phyloP scores from a whole-genome alignment of 1,140 invertebrate genomes.

The Cydia strobilella region DNA sequence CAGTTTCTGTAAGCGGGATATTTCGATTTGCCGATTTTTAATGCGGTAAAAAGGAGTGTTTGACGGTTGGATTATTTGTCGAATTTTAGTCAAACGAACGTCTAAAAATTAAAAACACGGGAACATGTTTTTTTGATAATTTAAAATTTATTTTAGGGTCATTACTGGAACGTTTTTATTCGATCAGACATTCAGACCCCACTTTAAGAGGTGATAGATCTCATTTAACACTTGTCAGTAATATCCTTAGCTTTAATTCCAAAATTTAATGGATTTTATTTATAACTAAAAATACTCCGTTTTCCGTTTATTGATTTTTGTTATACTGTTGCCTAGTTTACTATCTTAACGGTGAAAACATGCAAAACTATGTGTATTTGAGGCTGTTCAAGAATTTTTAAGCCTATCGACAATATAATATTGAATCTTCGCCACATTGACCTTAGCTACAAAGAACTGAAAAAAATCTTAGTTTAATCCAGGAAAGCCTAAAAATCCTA shows the following conservation, averaged over 20 bases:
- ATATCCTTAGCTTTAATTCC: background rate
- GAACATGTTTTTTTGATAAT: background rate
- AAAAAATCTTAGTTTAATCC: no score
- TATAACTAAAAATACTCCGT: background rate
- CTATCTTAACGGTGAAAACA: background rate
- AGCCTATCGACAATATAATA: no score
- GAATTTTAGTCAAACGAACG: background rate
- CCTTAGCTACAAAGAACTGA: no score
- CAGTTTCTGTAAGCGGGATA: conserved; percentile 51
- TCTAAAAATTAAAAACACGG: background rate
- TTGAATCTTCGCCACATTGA: no score
- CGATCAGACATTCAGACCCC: background rate
- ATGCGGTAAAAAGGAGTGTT: background rate
- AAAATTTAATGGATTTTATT: background rate
- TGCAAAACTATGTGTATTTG: background rate
- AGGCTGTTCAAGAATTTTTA: no score
- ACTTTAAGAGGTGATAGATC: background rate
- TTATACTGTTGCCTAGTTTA: background rate
- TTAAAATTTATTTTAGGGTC: background rate
- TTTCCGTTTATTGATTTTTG: background rate
- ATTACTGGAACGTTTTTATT: background rate
- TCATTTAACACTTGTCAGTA: conserved; percentile 1
- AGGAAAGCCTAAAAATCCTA: no score
- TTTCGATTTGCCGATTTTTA: background rate
- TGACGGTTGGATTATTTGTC: background rate